Evolutionary conservation across 2,113 vertebrate genomes (phyloP), one percentile per base, ranked within the genome.

Genomic region (Hoplias malabaricus): DNA sequence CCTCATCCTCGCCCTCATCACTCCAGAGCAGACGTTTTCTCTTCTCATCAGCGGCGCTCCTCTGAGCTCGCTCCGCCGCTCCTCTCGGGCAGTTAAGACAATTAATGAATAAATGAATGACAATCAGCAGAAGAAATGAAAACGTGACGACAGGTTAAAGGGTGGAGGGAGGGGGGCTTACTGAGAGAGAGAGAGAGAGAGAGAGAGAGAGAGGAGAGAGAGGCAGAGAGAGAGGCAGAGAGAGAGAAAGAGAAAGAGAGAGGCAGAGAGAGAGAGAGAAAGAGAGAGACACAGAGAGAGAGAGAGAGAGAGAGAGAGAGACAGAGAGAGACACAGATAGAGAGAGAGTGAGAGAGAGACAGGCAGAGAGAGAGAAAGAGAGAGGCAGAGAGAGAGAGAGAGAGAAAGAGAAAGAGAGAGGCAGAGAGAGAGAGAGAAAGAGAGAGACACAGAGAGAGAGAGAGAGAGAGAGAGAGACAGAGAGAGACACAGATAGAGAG

Each of bases 21-120:
- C 69, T 71, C 71, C 67, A 88, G 87, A 5, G 76, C 33, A 83
- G 77, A 63, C 85, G 82, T 84, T 80, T 72, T 78, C 83, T 86
- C 87, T 89, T 86, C 89, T 87, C 84, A 88, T 85, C 85, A 86
- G 82, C 83, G 74, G 73, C 77, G 80, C 85, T 80, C 84, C 84
- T 80, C 80, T 74, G 79, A 27, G 48, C 78, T 77, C 68, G 87
- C 85, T 85, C 82, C 69, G 84, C 70, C 56, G 70, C 81, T 84
- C 85, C 42, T 81, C 87, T 77, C 42, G 65, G 78, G 79, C 87
- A 63, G 68, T 81, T 88, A 62, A 85, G 84, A 85, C 83, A 88
- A 86, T 90, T 87, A 89, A 84, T 77, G 77, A 69, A 61, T 48
- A 66, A 50, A 78, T 81, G 74, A 86, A 88, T 86, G 85, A 73